Evolutionary conservation across 2,888 invertebrate genomes (phyloP), one percentile per base, ranked within the genome.

Genomic region (Polydrusus tereticollis): DNA sequence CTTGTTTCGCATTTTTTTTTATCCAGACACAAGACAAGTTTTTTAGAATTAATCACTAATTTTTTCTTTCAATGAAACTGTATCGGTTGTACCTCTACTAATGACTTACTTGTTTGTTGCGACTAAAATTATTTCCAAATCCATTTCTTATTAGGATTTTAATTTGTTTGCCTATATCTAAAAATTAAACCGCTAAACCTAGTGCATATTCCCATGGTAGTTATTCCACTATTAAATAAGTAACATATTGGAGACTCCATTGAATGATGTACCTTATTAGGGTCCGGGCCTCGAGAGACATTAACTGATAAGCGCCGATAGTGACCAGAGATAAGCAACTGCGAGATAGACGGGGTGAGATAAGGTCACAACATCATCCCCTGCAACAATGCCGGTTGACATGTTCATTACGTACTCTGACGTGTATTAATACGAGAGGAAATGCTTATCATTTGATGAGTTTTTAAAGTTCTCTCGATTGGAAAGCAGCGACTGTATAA

Each of bases 321-420:
- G 79, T 75, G 79, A 76, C 76, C 71, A 41, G 71, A 78, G 79
- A 79, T 79, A 80, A 80, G 78, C 75, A 77, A 72, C 36, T 23
- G 75, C 71, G 75, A 78, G 80, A 80, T 79, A 79, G 75, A 66
- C 71, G 75, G 76, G 78, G 74, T 72, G 77, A 78, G 80, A 79
- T 79, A 77, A 79, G 78, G 67, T 67, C 67, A 55, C 60, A 50
- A 60, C 60, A 66, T 65, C 73, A 69, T 73, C 60, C 69, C 69
- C 55, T 57, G 38, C 33, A 73, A 73, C 69, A 69, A 69, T 72
- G 60, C 69, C 36, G 77, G 77, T 76, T 83, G 83, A 83, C 83
- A 83, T 82, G 82, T 83, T 83, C 83, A 83, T 83, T 83, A 83
- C 79, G 77, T 74, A 76, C 78, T 75, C 75, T 77, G 80, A 80